phyloP scores from a whole-genome alignment of 2,888 invertebrate species.

The Diaphora mendica region DNA sequence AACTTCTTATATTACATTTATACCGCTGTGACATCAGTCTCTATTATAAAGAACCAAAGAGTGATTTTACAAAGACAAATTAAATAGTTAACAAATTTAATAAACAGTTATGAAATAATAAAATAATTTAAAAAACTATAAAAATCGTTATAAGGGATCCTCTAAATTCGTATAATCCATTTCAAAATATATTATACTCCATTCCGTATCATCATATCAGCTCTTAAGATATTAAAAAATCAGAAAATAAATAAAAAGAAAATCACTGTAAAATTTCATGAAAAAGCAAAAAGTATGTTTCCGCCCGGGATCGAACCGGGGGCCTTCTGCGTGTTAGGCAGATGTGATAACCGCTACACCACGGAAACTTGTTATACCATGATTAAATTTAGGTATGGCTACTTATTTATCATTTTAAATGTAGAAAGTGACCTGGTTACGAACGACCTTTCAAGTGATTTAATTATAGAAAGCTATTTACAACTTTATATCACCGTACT shows the following conservation, averaged over 20 bases:
- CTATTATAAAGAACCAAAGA: no score
- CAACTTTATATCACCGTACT: background rate
- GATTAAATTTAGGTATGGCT: slow-evolving; percentile 8
- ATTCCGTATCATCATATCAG: background rate
- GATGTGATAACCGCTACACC: slow-evolving; percentile 96
- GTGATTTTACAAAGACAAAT: no score
- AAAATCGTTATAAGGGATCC: background rate
- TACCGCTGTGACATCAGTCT: no score
- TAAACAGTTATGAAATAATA: background rate
- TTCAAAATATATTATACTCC: background rate
- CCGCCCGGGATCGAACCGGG: slow-evolving; percentile 96
- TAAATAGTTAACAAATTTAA: no score
- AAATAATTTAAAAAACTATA: background rate
- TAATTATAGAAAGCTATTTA: background rate
- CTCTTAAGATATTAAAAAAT: background rate
- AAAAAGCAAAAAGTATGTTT: slow-evolving; percentile 84
- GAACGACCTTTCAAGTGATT: background rate
- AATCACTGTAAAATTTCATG: background rate
- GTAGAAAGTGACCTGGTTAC: background rate
- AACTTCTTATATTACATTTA: no score
- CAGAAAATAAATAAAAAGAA: background rate
- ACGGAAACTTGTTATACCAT: slow-evolving; percentile 86
- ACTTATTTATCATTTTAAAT: background rate
- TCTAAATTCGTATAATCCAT: background rate
- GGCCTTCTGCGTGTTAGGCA: slow-evolving; percentile 97